Conservation (phyloP, 2,797 vertebrate genomes). For the Vireo griseus region DNA sequence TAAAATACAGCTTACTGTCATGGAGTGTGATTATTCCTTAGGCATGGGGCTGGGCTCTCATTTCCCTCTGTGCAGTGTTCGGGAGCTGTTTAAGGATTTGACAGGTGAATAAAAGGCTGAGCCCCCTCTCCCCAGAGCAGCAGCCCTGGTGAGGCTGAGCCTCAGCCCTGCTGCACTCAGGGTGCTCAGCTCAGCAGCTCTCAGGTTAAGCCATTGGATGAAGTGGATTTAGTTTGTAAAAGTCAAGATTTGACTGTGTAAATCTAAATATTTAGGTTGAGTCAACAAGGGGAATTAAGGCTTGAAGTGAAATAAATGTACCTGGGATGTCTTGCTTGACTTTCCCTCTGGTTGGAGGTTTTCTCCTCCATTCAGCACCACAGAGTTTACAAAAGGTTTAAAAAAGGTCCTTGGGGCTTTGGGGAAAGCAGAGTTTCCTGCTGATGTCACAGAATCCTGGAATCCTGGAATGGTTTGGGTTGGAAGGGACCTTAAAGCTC, state of each 20-base stretch:
- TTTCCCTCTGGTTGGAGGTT: neutral
- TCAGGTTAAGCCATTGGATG: neutral
- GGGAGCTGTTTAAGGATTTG: neutral
- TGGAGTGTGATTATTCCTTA: constrained; percentile 3
- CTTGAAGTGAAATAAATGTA: neutral
- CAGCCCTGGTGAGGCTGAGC: neutral
- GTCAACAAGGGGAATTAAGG: neutral
- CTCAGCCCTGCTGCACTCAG: neutral
- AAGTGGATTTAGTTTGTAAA: neutral
- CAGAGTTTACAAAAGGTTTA: neutral
- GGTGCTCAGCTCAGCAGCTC: neutral
- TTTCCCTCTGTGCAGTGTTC: neutral
- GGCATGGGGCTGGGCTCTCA: neutral
- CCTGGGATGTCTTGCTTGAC: rapidly evolving
- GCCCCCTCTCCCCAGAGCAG: neutral
- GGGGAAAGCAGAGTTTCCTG: neutral
- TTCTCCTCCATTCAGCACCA: neutral
- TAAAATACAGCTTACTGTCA: constrained; percentile 35
- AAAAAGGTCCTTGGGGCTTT: neutral
- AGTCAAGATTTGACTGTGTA: neutral
- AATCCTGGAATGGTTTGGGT: neutral
- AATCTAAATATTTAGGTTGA: neutral
- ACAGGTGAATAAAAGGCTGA: constrained; percentile 35
- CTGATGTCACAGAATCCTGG: rapidly evolving
- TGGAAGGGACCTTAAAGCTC: neutral